A percentile compares a stretch with the other conserved stretches of the same genome.
These are phyloP conservation scores for Hirudo medicinalis DNA, from an alignment of 1,140 invertebrate genomes.

Conservation along the genomic window DNA sequence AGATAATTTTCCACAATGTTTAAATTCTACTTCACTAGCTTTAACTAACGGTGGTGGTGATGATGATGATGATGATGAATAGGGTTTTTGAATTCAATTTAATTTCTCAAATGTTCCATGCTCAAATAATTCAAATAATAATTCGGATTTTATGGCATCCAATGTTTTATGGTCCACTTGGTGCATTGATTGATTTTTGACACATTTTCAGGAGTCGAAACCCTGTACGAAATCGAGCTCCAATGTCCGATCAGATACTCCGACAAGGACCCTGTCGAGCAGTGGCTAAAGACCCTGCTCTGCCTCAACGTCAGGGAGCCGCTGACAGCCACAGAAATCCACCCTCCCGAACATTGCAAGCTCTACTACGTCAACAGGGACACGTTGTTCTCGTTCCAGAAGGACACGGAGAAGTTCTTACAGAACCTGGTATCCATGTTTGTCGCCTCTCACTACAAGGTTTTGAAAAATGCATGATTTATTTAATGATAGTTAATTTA, in stretches of 20 bases:
- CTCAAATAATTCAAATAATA: too few species aligned
- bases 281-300: constrained; percentile 77
- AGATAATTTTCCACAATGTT: too few species aligned
- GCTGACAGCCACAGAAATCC: constrained; percentile 48
- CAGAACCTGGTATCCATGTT: constrained; percentile 81
- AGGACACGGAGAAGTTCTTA: constrained; percentile 84
- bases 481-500: too few species aligned
- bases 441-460: constrained; percentile 94
- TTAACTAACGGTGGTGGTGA: too few species aligned
- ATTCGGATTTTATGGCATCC: too few species aligned
- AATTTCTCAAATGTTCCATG: too few species aligned
- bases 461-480: constrained; percentile 18
- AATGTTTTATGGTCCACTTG: too few species aligned
- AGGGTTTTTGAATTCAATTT: too few species aligned
- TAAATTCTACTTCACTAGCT: too few species aligned
- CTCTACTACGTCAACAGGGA: constrained; percentile 68
- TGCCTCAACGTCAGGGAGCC: constrained; percentile 50
- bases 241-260: constrained; percentile 92
- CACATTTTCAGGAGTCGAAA: constrained; percentile 31
- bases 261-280: constrained; percentile 70
- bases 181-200: too few species aligned
- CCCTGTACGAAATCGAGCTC: constrained; percentile 46
- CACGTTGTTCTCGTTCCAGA: constrained; percentile 91
- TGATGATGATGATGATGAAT: too few species aligned
- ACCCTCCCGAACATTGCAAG: constrained; percentile 73